Evolutionary conservation across 1,140 invertebrate species (phyloP).

Genomic region (Alviniconcha marisindica): DNA sequence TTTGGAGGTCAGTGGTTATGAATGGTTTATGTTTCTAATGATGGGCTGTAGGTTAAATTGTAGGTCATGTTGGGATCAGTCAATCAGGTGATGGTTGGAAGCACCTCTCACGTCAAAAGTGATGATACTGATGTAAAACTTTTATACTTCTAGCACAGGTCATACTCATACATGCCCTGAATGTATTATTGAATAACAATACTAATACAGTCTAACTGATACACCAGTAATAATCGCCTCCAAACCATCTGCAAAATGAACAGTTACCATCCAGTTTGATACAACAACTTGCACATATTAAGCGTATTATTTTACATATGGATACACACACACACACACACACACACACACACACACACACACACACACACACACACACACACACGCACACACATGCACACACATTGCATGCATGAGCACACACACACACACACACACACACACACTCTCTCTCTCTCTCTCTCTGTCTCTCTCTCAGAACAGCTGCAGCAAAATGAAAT

Average conservation of each 20-base stretch:
- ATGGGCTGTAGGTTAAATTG: too few species aligned
- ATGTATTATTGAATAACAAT: neutral
- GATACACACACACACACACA: constrained; percentile 5
- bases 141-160: neutral
- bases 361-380: constrained; percentile 19
- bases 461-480: too few species aligned
- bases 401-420: too few species aligned
- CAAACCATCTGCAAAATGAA: neutral
- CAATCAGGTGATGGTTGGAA: too few species aligned
- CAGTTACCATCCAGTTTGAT: neutral
- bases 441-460: neutral
- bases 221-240: neutral
- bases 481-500: neutral
- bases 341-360: constrained; percentile 39
- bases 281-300: neutral
- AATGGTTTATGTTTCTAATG: too few species aligned
- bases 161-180: neutral
- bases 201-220: neutral
- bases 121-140: too few species aligned
- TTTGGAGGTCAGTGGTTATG: too few species aligned
- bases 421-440: neutral
- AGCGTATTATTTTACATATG: too few species aligned
- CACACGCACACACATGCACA: constrained; percentile 30
- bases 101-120: too few species aligned
- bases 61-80: too few species aligned